Conservation (phyloP, 2,113 vertebrate species). For the Heterotis niloticus region DNA sequence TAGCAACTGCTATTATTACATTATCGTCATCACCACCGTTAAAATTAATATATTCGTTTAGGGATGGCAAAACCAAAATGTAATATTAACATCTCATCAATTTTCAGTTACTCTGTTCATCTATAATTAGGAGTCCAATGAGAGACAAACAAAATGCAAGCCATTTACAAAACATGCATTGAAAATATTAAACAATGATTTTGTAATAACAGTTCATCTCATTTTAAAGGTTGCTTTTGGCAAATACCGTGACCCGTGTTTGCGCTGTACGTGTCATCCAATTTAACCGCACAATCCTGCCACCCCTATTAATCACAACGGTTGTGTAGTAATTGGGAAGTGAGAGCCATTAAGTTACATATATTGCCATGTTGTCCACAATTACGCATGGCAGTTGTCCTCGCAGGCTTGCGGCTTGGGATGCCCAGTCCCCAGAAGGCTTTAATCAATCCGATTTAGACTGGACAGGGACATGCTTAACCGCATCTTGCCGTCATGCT, state of each 20-base stretch:
- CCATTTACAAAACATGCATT: no score
- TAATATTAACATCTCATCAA: no score
- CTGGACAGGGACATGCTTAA: conserved; percentile 66
- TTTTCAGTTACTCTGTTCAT: no score
- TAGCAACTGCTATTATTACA: no score
- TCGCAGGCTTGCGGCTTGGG: conserved; percentile 9
- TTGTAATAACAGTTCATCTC: no score
- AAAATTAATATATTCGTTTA: no score
- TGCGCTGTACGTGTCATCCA: conserved; percentile 31
- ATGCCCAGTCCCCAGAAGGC: conserved; percentile 54
- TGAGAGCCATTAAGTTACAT: conserved; percentile 64
- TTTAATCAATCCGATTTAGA: conserved; percentile 74
- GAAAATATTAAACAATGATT: no score
- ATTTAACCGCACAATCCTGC: conserved; percentile 59
- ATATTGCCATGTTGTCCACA: conserved; percentile 57
- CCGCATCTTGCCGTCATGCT: conserved; percentile 39
- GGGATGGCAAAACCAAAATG: no score
- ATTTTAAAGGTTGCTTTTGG: no score
- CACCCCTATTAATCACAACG: conserved; percentile 63
- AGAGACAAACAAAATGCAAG: no score
- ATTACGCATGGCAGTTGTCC: conserved; percentile 54
- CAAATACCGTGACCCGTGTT: neutral
- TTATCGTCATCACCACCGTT: no score
- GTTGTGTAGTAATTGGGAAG: conserved; percentile 60
- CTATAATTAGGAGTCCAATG: no score